phyloP scores from a whole-genome alignment of 2,113 vertebrate species.

The Phrynosoma blainvillii region DNA sequence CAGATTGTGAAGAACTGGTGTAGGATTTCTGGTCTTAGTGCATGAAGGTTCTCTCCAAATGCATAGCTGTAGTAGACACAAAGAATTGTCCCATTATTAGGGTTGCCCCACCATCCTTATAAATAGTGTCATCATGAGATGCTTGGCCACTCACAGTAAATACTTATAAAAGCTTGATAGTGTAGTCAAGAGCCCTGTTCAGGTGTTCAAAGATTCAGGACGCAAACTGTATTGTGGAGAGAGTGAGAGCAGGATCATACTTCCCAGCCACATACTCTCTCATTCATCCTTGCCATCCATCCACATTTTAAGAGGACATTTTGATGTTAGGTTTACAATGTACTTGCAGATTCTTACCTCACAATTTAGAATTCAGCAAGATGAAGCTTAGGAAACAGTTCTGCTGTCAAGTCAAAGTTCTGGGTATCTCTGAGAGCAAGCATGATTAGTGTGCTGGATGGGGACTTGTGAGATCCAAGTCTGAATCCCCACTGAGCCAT shows the following conservation, averaged over 20 bases:
- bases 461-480: too few species aligned
- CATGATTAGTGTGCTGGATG: too few species aligned
- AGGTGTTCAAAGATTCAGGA: too few species aligned
- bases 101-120: neutral
- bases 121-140: neutral
- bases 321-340: neutral
- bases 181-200: neutral
- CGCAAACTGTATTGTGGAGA: neutral
- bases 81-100: neutral
- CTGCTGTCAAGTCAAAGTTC: neutral
- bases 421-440: neutral
- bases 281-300: too few species aligned
- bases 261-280: neutral
- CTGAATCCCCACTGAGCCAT: neutral
- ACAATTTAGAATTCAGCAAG: neutral
- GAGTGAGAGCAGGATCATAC: neutral
- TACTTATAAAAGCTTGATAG: neutral
- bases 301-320: too few species aligned
- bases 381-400: neutral
- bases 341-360: neutral
- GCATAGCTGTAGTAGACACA: neutral
- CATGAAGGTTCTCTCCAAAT: conserved; percentile 4
- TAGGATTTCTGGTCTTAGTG: neutral
- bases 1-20: neutral
- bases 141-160: neutral